Base-by-base conservation (phyloP, 1,140 invertebrate species). In the Hylaeus anthracinus region DNA sequence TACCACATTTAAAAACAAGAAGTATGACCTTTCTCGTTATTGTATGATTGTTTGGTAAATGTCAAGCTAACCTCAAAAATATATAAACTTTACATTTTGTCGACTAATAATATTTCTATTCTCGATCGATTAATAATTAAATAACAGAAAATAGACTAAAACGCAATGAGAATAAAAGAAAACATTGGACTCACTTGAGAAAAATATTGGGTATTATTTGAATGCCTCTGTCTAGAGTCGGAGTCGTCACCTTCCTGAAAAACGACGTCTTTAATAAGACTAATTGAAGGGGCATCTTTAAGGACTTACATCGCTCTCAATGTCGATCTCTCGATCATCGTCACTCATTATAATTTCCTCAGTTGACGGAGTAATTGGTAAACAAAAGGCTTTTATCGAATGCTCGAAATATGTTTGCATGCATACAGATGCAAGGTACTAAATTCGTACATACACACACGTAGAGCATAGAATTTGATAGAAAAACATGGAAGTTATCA, bases 261-360 rank as follows among this genome's bases (percentile, higher is more conserved):
- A 82, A 80, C 58, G 45, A 56, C 1, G 14, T 26, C 5, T 69
- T 61, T 56, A 60, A 66, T 56, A 45, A 37, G 37, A 45, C 41
- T 48, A 9, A 58, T 66, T 39, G 61, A 48, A 48, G 41, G 51
- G 26, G 5, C 37, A 5, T 5, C 9, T 72, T 56, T 61, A 74
- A 71, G 81, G 86, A 95, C 96, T 95, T 95, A 98, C 97, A 94
- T 98, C 97, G 94, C 97, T 98, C 94, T 98, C 97, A 86, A 98
- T 97, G 93, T 98, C 97, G 91, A 98, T 97, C 91, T 98, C 97
- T 85, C 97, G 95, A 92, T 98, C 97, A 93, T 98, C 97, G 93
- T 98, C 97, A 92, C 97, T 98, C 97, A 98, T 97, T 80, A 63
- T 91, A 77, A 78, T 71, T 63, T 58, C 51, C 45, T 76, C 8